These are phyloP conservation scores for Edolisoma coerulescens DNA, from an alignment of 2,113 vertebrate genomes.

Conservation along the genomic window DNA sequence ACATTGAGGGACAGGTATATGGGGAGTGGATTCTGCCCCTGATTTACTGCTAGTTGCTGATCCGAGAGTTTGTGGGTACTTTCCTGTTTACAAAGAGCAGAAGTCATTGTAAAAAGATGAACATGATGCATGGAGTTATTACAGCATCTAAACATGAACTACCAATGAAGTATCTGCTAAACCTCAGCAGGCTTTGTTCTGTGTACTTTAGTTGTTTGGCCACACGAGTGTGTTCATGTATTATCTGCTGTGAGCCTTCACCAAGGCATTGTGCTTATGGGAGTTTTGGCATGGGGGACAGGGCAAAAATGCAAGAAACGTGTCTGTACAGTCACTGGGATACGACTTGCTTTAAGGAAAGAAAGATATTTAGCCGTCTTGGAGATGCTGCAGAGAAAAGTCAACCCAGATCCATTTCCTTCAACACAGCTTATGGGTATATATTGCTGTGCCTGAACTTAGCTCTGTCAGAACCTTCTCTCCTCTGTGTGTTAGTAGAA, in stretches of 20 bases:
- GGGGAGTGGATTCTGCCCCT: slow-evolving; percentile 83
- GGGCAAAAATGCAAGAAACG: not conserved
- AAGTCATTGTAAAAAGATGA: not conserved
- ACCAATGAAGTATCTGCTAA: not conserved
- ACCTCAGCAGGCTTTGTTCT: not conserved
- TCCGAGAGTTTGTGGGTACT: slow-evolving; percentile 72
- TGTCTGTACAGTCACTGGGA: not conserved
- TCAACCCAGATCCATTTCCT: not conserved
- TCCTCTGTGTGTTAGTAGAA: not conserved
- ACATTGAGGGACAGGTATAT: slow-evolving; percentile 83
- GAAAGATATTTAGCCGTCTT: not conserved
- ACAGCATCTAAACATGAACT: not conserved
- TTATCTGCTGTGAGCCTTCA: rapidly evolving
- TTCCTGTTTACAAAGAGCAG: slow-evolving; percentile 40
- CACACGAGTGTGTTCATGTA: not conserved
- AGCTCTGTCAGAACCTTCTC: not conserved
- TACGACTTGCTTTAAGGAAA: not conserved
- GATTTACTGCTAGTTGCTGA: slow-evolving; percentile 75
- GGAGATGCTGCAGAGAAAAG: not conserved
- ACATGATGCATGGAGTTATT: not conserved
- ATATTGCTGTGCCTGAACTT: not conserved
- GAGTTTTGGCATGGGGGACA: not conserved
- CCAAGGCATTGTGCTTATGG: not conserved
- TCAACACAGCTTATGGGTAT: not conserved
- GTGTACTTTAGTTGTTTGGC: not conserved